Base-by-base conservation (phyloP, 2,888 invertebrate genomes). In the Drosophila mimetica region DNA sequence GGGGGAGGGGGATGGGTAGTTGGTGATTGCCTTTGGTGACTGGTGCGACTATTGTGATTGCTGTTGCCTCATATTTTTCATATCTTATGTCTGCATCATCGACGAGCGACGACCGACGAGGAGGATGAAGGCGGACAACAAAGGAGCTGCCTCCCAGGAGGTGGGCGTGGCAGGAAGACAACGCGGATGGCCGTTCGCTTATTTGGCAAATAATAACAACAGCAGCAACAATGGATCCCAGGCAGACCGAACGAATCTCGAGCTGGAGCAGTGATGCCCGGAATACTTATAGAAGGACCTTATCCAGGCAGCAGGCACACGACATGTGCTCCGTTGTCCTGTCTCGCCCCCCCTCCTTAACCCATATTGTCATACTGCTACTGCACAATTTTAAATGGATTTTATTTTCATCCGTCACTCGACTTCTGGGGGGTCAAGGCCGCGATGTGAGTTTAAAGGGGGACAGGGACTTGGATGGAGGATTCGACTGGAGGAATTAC, bases 1-100 rank as follows among this genome's bases (percentile, higher is more conserved):
- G 20, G 16, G 9, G 7, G 18, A 13, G 4, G 13, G 20, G 41
- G n/a, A 14, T 4, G 42, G 44, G 53, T 22, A 14, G 37, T n/a
- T 41, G 51, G 72, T 65, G 58, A 55, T 81, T 66, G 84, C 81
- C 75, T 75, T 80, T 63, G 77, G 54, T 64, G 50, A 57, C 64
- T 67, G 58, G 55, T 60, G 75, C 58, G 71, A 77, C 77, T 75
- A 77, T 84, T 86, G 81, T 86, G 65, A 76, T 81, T 84, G 77
- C 67, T 86, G 85, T 78, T 78, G 87, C 82, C 71, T 82, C 81
- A 84, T 82, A 85, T 85, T 84, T 87, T 77, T 87, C 86, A 82
- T 84, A 84, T 84, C 83, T 84, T 82, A 73, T 82, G 88, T 84
- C 86, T 87, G 83, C 88, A 84, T 87, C 88, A 79, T 78, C 76